Evolutionary conservation across 2,888 invertebrate species (phyloP).

Genomic region (Drosophila algonquin): DNA sequence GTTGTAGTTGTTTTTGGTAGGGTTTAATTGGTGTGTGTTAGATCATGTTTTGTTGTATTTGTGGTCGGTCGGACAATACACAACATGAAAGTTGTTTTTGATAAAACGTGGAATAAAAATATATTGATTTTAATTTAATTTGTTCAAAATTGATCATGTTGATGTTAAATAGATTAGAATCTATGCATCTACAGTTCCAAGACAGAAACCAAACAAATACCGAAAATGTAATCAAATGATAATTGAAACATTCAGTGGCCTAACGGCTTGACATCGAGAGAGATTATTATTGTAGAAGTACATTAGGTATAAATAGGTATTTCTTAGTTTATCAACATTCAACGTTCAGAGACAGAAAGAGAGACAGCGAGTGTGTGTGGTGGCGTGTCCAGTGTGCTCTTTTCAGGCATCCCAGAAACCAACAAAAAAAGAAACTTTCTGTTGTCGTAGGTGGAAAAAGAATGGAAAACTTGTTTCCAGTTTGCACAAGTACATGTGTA

Average conservation of each 20-base stretch:
- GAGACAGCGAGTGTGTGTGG: slow-evolving; percentile 54
- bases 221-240: not conserved
- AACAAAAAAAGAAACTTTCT: slow-evolving; percentile 7
- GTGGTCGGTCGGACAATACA: slow-evolving; percentile 49
- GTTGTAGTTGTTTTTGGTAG: slow-evolving; percentile 43
- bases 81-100: slow-evolving; percentile 51
- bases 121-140: slow-evolving; percentile 64
- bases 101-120: slow-evolving; percentile 67
- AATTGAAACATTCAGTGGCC: slow-evolving; percentile 35
- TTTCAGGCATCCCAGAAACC: slow-evolving; percentile 48
- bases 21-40: slow-evolving; percentile 27
- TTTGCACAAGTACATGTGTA: slow-evolving; percentile 16
- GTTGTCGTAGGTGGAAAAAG: slow-evolving; percentile 7
- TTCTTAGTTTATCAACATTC: slow-evolving; percentile 49
- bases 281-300: slow-evolving; percentile 7
- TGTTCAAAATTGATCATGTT: slow-evolving; percentile 48
- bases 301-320: not conserved
- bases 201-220: slow-evolving; percentile 31
- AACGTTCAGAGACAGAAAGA: slow-evolving; percentile 40
- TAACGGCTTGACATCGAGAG: slow-evolving; percentile 24
- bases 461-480: not conserved
- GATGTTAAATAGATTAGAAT: slow-evolving; percentile 35
- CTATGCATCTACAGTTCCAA: slow-evolving; percentile 57
- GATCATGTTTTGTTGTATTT: slow-evolving; percentile 34
- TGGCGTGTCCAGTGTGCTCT: slow-evolving; percentile 12